Evolutionary conservation across 2,888 invertebrate genomes (phyloP), one percentile per base, ranked within the genome.

Genomic region (Mythimna loreyi): DNA sequence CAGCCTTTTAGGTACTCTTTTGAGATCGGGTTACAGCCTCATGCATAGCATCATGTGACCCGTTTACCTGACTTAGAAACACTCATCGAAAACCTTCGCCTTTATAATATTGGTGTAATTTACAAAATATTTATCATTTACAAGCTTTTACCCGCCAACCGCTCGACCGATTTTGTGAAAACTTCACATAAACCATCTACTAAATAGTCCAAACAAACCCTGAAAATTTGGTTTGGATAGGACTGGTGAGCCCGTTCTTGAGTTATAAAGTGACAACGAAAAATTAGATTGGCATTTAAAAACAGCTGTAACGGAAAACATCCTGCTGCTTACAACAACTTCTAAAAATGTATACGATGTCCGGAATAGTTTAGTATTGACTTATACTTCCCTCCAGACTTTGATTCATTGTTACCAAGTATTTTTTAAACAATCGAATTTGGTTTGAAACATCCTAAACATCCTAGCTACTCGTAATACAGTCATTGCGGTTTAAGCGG

Each of bases 341-440:
- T 16, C 49, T 9, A n/a, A 28, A 21, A 52, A 16, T 50, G 7
- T 52, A 19, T 28, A 28, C 25, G 19, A 52, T 52, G 16, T 52
- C 50, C 50, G 50, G 49, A 45, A 5, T 16, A 1, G 50, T 28
- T 28, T 19, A 28, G 28, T 52, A 30, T 28, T 50, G 50, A 52
- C 28, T 9, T 11, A 52, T 28, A 28, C 25, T 62, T 55, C 49
- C 40, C 55, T 21, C 11, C 2, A 25, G 53, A 2, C 75, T 58
- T 61, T 69, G 60, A 47, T 75, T 65, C 57, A 67, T 60, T 67
- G 53, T 45, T 47, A 19, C 13, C 40, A 52, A 63, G 9, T 78
- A 64, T 72, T 76, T 60, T 72, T 57, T 59, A 76, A 72, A 81
- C 72, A 78, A 73, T 36, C 3, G n/a, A 60, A 72, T 47, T 59